These are phyloP conservation scores for Prolemur simus DNA, from an alignment of 2,113 vertebrate genomes.

Conservation along the genomic window DNA sequence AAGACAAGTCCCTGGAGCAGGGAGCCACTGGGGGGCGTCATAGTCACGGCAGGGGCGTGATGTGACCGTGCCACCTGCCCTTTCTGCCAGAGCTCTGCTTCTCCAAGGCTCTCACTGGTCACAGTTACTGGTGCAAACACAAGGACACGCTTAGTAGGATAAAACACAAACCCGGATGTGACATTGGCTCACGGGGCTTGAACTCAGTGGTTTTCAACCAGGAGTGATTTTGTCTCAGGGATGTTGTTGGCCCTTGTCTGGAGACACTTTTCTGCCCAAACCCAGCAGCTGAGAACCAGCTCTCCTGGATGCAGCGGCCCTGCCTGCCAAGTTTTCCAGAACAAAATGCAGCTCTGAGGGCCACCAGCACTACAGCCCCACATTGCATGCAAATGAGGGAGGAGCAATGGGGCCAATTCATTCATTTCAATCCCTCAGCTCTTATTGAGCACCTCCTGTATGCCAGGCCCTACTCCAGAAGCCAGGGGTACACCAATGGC, in stretches of 20 bases:
- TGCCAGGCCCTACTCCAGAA: too few species aligned
- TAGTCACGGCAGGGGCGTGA: too few species aligned
- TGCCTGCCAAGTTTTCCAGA: too few species aligned
- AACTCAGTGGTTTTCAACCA: rapidly evolving
- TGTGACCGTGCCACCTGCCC: too few species aligned
- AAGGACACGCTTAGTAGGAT: rapidly evolving
- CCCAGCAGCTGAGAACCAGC: not conserved
- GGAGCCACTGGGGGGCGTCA: rapidly evolving
- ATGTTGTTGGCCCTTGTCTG: not conserved
- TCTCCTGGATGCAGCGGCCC: too few species aligned
- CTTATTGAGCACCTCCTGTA: not conserved
- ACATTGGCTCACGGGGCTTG: too few species aligned
- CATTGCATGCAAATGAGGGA: too few species aligned
- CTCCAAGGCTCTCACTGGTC: not conserved
- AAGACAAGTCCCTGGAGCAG: not conserved
- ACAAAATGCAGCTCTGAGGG: too few species aligned
- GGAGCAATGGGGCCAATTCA: too few species aligned
- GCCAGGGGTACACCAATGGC: not conserved
- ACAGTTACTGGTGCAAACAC: not conserved
- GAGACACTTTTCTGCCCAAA: not conserved
- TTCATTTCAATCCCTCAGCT: too few species aligned
- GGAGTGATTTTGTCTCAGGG: not conserved
- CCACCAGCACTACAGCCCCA: too few species aligned
- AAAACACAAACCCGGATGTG: rapidly evolving
- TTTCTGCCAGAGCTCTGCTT: too few species aligned